These are phyloP conservation scores for Trachelipus rathkii DNA, from an alignment of 1,140 invertebrate species.

Conservation along the genomic window DNA sequence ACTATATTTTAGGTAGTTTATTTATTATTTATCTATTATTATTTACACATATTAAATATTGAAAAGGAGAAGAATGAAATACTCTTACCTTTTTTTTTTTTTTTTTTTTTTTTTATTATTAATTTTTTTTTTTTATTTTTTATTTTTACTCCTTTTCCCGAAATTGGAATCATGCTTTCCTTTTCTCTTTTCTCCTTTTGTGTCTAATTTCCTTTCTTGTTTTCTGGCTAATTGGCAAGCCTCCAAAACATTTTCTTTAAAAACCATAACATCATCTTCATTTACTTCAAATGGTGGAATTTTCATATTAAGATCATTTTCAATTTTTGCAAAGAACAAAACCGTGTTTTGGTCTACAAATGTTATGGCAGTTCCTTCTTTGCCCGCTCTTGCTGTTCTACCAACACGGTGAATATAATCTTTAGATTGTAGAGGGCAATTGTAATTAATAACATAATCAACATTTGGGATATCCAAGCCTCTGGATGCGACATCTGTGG, in stretches of 20 bases:
- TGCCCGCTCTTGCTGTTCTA: conserved; percentile 85
- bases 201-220: too few relatives aligned
- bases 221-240: background rate
- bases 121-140: too few relatives aligned
- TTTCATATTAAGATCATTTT: background rate
- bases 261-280: background rate
- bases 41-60: too few relatives aligned
- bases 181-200: too few relatives aligned
- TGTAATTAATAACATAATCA: conserved; percentile 95
- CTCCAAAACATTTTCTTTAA: conserved; percentile 4
- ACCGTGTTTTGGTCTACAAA: conserved; percentile 49
- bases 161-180: too few relatives aligned
- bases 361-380: conserved; percentile 58
- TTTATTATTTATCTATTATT: too few relatives aligned
- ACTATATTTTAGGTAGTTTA: too few relatives aligned
- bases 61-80: too few relatives aligned
- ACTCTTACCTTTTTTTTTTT: too few relatives aligned
- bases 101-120: too few relatives aligned
- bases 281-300: background rate
- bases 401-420: conserved; percentile 96
- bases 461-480: conserved; percentile 98
- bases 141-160: too few relatives aligned
- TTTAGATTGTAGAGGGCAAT: conserved; percentile 92
- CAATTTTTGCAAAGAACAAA: background rate
- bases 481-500: conserved; percentile 95